Percentiles rank a stretch among this genome's conserved stretches.
These are phyloP conservation scores for Dolomedes plantarius DNA, from an alignment of 2,888 invertebrate genomes.

Conservation along the genomic window DNA sequence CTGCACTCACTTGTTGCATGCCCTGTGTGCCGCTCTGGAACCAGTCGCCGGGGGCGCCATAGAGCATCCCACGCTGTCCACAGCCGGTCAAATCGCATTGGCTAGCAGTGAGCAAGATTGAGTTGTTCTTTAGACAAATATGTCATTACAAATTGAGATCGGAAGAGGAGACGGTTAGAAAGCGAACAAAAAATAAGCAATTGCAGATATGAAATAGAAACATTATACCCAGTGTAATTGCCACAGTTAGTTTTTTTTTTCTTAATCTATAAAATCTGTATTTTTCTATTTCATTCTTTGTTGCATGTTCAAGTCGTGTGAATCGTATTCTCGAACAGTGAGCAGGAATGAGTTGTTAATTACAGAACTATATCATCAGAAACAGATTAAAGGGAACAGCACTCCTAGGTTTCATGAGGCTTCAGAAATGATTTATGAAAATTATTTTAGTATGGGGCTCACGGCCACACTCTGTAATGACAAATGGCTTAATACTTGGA, in stretches of 20 bases:
- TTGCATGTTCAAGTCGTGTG: too few relatives aligned
- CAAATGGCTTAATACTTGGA: too few relatives aligned
- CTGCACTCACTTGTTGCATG: slow-evolving; percentile 43
- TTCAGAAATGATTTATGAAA: too few relatives aligned
- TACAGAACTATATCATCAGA: too few relatives aligned
- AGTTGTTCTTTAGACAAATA: not conserved
- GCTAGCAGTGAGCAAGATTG: not conserved
- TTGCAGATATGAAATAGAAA: not conserved
- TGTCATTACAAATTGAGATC: not conserved
- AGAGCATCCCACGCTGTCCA: slow-evolving; percentile 6
- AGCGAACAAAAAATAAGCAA: not conserved
- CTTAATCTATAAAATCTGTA: not conserved
- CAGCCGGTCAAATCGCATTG: not conserved
- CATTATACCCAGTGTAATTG: not conserved
- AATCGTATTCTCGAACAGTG: too few relatives aligned
- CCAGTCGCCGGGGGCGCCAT: not conserved
- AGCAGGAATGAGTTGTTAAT: too few relatives aligned
- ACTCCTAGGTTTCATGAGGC: too few relatives aligned
- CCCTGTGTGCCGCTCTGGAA: not conserved
- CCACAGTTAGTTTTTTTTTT: not conserved
- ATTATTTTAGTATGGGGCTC: too few relatives aligned
- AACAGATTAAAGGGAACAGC: too few relatives aligned
- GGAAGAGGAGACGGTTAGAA: not conserved
- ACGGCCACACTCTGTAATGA: too few relatives aligned
- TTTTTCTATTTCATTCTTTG: too few relatives aligned